phyloP scores from a whole-genome alignment of 2,113 vertebrate species.

The Brienomyrus brachyistius region DNA sequence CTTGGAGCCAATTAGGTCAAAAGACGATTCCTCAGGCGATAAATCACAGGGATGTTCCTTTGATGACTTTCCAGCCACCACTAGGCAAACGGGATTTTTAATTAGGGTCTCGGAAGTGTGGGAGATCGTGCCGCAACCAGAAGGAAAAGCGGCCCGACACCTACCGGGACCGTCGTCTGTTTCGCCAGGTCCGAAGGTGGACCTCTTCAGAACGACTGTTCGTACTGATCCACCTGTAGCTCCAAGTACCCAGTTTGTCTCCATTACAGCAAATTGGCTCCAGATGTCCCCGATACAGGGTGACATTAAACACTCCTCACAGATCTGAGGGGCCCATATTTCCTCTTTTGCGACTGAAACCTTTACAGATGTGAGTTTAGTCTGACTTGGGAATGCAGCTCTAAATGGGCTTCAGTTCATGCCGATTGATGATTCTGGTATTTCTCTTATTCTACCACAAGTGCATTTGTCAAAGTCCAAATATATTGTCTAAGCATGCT shows the following conservation, averaged over 20 bases:
- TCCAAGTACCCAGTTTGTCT: not conserved
- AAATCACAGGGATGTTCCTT: not conserved
- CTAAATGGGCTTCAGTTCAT: not conserved
- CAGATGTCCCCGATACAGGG: not conserved
- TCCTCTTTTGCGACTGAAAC: not conserved
- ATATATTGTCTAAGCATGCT: not conserved
- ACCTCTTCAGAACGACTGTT: not conserved
- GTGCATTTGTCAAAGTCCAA: not conserved
- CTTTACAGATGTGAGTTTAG: not conserved
- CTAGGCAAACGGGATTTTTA: not conserved
- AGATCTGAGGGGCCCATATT: not conserved
- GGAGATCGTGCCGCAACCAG: not conserved
- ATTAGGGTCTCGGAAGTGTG: not conserved
- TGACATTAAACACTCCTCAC: not conserved
- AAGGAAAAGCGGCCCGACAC: not conserved
- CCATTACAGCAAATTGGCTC: not conserved
- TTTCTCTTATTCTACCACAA: not conserved
- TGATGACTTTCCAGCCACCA: not conserved
- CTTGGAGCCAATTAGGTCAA: not conserved
- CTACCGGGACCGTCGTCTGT: not conserved
- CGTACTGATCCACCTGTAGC: not conserved
- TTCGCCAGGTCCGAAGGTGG: not conserved
- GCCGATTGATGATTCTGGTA: not conserved
- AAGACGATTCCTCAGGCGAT: not conserved
- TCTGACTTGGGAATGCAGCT: not conserved